Base-by-base conservation (phyloP, 2,797 vertebrate genomes). In the Anisognathus igniventris region DNA sequence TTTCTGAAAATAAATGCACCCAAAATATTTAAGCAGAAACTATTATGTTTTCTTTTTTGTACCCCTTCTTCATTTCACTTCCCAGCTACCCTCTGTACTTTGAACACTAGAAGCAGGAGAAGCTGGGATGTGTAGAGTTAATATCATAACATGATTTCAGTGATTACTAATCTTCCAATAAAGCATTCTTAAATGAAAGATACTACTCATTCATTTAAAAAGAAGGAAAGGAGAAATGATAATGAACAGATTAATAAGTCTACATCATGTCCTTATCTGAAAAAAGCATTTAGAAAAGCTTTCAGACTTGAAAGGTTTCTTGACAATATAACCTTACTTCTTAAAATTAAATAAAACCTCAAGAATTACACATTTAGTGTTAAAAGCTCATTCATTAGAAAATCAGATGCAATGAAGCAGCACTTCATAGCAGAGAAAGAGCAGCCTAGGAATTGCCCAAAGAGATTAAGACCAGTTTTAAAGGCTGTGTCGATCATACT, bases 341-440 rank as follows among this genome's bases (percentile, higher is more conserved):
- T 74, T 53, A 83, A 93, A 94, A 91, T 66, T 57, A 74, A 91
- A 77, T 74, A 90, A 92, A 80, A 47, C 28, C 58, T 90, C 45
- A 65, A 77, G 78, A 82, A 83, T 28, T 54, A 85, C 68, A 77
- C 2, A 5, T 65, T 90, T 65, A 51, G 42, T 58, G 58, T 60
- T 89, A 80, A 91, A 86, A 95, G 75, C 35, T 88, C 58, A 73
- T 94, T 95, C 84, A 89, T 91, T 83, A 92, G 53, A 65, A 85
- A 91, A 66, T 57, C 71, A 71, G 72, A 67, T 67, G 83, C 81
- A 87, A 40, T n/a, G 72, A 93, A 82, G 53, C 23, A 64, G n/a
- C 53, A 74, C 68, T 82, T 87, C 39, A 44, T 3, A 85, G 50
- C 40, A 80, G 54, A 83, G 66, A 78, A 94, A 88, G 65, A 28